Base-by-base conservation (phyloP, 37 sponge, comb jelly and placozoan species). In the Crambe crambe region DNA sequence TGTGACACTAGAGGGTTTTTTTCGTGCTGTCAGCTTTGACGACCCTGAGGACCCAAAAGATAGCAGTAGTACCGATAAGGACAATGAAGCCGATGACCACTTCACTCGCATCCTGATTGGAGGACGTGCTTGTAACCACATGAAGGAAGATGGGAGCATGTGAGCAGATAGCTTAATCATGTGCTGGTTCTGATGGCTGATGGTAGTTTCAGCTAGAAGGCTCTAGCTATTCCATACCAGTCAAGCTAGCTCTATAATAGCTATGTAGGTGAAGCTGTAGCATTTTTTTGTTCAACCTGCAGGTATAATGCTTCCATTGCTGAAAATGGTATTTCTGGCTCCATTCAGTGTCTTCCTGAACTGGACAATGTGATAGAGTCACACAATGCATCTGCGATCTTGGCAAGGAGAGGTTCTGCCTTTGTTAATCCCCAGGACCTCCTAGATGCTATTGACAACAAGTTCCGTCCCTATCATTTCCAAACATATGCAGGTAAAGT, bases 401-500 rank as follows among this genome's bases (percentile, higher is more conserved):
- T 32, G 26, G 41, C 8, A 21, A 37, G 42, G 41, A 58, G 62
- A 32, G 76, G 76, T 37, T 56, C 2, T 20, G 42, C 80, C 20
- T 15, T 17, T 58, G 34, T 69, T 17, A 5, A 1, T 9, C 25
- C 2, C 21, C 12, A 3, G 12, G 36, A 39, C 1, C 23, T 62
- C 51, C 41, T 82, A 36, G 8, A 68, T 6, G 42, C 65, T 1
- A 2, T 83, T 72, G 92, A 87, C 68, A 87, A 87, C 70, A 83
- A 79, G 26, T 76, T 92, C 37, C 79, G 63, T 44, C 82, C 76
- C 20, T 92, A 92, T 51, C 39, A 70, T 26, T 87, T 75, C 54
- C 89, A 87, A 42, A 80, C 85, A 40, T 85, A 92, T 72, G 76
- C 92, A 21, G 89, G 89, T 88, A 37, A n/a, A n/a, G n/a, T n/a